phyloP scores from a whole-genome alignment of 2,888 invertebrate species.

The Ophioninae sp. region DNA sequence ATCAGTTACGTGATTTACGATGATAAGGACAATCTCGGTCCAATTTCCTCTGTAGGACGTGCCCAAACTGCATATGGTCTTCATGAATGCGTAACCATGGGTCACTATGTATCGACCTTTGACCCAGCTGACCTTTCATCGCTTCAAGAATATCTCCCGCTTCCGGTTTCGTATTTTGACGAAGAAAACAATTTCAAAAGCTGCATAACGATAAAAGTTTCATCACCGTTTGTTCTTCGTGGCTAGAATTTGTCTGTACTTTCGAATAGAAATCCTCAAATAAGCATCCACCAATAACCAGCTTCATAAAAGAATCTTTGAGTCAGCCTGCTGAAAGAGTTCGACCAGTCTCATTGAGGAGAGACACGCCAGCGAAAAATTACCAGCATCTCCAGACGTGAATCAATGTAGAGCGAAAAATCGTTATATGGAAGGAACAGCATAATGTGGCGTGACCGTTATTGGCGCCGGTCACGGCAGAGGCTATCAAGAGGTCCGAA shows the following conservation, averaged over 20 bases:
- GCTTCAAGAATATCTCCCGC: constrained; percentile 47
- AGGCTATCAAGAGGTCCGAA: constrained; percentile 25
- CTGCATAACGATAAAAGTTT: constrained; percentile 16
- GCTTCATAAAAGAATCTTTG: constrained; percentile 18
- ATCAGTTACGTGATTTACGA: constrained; percentile 73
- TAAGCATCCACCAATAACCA: constrained; percentile 2
- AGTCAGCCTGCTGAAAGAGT: constrained; percentile 39
- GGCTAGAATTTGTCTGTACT: background rate
- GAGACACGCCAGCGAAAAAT: constrained; percentile 60
- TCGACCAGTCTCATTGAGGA: constrained; percentile 55
- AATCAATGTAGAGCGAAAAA: constrained; percentile 11
- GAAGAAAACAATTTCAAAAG: constrained; percentile 17
- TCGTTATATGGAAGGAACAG: constrained; percentile 8
- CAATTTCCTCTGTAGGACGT: constrained; percentile 75
- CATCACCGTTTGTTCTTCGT: constrained; percentile 13
- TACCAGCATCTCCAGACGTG: constrained; percentile 1
- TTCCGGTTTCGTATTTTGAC: constrained; percentile 16
- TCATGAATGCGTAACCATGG: constrained; percentile 75
- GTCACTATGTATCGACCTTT: constrained; percentile 44
- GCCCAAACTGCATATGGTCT: constrained; percentile 74
- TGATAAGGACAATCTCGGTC: constrained; percentile 75
- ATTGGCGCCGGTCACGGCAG: constrained; percentile 46
- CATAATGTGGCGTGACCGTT: constrained; percentile 38
- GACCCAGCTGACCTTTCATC: constrained; percentile 29
- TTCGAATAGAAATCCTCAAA: background rate